phyloP scores from a whole-genome alignment of 2,797 vertebrate genomes.

The Myotis pilosus region DNA sequence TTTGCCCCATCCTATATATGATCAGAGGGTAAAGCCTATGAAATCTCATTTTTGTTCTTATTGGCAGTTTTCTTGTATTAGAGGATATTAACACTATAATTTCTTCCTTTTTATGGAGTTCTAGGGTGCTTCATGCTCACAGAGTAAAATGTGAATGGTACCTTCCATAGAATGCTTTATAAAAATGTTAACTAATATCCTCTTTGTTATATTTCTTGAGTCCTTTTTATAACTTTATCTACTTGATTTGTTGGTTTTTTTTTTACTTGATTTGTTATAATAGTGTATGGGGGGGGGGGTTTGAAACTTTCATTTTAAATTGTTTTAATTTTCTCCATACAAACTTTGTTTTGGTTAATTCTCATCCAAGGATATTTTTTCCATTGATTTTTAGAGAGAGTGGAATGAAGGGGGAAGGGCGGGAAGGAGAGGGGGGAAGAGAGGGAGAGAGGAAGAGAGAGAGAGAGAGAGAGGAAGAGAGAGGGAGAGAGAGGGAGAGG shows the following conservation, averaged over 20 bases:
- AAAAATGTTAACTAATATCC: neutral
- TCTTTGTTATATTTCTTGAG: neutral
- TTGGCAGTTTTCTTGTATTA: neutral
- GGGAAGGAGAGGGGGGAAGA: too few relatives aligned
- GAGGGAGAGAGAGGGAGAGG: too few relatives aligned
- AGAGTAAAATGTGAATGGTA: neutral
- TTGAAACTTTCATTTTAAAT: neutral
- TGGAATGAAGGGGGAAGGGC: too few relatives aligned
- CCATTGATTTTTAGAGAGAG: too few relatives aligned
- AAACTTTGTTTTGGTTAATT: too few relatives aligned
- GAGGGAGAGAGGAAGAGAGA: too few relatives aligned
- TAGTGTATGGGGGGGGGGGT: neutral
- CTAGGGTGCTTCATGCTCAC: neutral
- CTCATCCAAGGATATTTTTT: too few relatives aligned
- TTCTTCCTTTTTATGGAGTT: neutral
- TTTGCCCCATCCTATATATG: neutral
- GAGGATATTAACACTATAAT: neutral
- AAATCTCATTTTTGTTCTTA: neutral
- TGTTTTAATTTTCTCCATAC: neutral
- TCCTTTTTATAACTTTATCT: neutral
- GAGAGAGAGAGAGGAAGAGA: too few relatives aligned
- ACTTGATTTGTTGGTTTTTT: neutral
- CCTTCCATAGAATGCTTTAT: neutral
- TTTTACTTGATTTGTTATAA: neutral
- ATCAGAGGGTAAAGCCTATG: neutral